phyloP scores from a whole-genome alignment of 2,113 vertebrate species.

The Sialia sialis region DNA sequence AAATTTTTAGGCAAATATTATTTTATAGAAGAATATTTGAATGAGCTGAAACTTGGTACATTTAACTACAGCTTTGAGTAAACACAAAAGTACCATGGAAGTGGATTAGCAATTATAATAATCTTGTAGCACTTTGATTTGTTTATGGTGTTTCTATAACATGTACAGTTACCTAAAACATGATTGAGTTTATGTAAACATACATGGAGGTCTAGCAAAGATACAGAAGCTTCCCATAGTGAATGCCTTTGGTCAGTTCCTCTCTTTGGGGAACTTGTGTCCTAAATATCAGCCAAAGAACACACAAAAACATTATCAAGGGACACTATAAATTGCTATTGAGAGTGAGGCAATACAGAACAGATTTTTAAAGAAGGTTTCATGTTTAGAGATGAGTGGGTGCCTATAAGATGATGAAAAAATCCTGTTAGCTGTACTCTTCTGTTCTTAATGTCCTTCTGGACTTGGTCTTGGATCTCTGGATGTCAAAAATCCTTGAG shows the following conservation, averaged over 20 bases:
- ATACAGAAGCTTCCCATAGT: neutral
- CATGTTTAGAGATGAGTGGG: neutral
- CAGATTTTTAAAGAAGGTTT: neutral
- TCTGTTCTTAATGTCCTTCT: neutral
- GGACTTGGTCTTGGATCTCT: neutral
- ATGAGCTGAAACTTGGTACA: neutral
- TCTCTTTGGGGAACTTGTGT: neutral
- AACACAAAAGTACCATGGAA: neutral
- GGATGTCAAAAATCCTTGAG: neutral
- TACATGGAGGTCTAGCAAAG: neutral
- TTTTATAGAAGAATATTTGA: neutral
- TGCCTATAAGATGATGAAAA: neutral
- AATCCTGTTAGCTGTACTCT: neutral
- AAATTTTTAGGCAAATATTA: neutral
- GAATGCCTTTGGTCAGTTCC: neutral
- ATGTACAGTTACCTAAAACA: neutral
- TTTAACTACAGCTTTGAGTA: neutral
- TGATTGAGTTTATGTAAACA: neutral
- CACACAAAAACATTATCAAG: neutral
- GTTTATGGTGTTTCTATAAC: neutral
- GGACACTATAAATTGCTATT: neutral
- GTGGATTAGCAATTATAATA: neutral
- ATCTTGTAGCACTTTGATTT: neutral
- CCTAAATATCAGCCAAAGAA: neutral
- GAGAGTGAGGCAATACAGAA: neutral